Evolutionary conservation across 2,888 invertebrate genomes (phyloP).

Genomic region (Nephrotoma guestfalica): DNA sequence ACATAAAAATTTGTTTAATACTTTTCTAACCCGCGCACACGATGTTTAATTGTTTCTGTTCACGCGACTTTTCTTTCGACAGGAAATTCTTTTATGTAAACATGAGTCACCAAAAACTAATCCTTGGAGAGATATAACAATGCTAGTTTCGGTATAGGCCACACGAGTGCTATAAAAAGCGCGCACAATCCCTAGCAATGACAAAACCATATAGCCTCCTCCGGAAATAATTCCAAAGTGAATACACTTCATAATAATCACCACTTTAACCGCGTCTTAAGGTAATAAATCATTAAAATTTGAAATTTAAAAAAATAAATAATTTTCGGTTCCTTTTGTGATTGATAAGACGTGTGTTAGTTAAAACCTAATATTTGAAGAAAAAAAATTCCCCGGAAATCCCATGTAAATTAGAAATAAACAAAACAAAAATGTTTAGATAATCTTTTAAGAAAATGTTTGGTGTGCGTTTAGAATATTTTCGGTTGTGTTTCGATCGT

Average conservation of each 20-base stretch:
- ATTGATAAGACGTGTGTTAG: neutral
- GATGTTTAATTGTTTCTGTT: neutral
- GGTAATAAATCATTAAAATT: neutral
- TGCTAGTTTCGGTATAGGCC: neutral
- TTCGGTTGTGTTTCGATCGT: neutral
- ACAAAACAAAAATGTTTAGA: neutral
- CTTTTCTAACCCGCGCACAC: neutral
- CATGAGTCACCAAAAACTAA: neutral
- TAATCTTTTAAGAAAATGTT: neutral
- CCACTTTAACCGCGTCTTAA: neutral
- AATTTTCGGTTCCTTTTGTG: neutral
- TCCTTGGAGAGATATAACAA: neutral
- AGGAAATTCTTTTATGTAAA: neutral
- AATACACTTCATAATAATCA: neutral
- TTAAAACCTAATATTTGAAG: neutral
- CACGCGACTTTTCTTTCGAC: neutral
- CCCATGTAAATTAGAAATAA: neutral
- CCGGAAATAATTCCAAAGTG: neutral
- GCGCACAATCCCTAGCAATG: neutral
- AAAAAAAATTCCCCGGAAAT: neutral
- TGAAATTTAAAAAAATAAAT: neutral
- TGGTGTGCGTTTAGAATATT: neutral
- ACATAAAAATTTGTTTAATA: neutral
- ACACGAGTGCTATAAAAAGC: neutral
- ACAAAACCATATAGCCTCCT: neutral